Evolutionary conservation across 2,797 vertebrate genomes (phyloP), one percentile per base, ranked within the genome.

Genomic region (Sciaenops ocellatus): DNA sequence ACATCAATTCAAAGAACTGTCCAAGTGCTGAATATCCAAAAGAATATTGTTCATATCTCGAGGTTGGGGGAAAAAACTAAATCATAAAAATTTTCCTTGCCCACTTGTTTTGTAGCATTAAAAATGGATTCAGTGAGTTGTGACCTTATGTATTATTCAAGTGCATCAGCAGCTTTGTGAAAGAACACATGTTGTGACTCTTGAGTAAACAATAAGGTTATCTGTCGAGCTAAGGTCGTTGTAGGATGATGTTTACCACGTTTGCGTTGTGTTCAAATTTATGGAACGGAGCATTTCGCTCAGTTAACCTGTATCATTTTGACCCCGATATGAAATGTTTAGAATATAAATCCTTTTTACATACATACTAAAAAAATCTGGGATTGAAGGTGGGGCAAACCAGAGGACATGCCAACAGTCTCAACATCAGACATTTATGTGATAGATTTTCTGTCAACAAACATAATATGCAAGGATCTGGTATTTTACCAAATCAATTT

Each of bases 141-240:
- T 63, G 76, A 83, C 79, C 51, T 81, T 4, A 76, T 90, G 78
- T 48, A 47, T 85, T 80, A 87, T 88, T 88, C 63, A 86, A 67
- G 28, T 24, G 52, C 54, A 64, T 81, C 69, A 34, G 59, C 68
- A 55, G 56, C 44, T 55, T 76, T 11, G 66, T 18, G n/a, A 63
- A 47, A 56, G 22, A 82, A 62, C 61, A 69, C 69, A 59, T 56
- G 34, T 61, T 50, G 24, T 48, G 77, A 73, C 69, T 76, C 61
- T 34, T 5, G 52, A 70, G 65, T 42, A 69, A 86, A 74, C 73
- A 81, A 59, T 34, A 28, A 76, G 55, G 78, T 79, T 78, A 78
- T 87, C 75, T 54, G 73, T 34, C 0, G 18, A 73, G 69, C 46
- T 55, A 48, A 78, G 79, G 80, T 86, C 82, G 52, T 54, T 18